Evolutionary conservation across 2,113 vertebrate species (phyloP).

Genomic region (Henicopernis longicauda): DNA sequence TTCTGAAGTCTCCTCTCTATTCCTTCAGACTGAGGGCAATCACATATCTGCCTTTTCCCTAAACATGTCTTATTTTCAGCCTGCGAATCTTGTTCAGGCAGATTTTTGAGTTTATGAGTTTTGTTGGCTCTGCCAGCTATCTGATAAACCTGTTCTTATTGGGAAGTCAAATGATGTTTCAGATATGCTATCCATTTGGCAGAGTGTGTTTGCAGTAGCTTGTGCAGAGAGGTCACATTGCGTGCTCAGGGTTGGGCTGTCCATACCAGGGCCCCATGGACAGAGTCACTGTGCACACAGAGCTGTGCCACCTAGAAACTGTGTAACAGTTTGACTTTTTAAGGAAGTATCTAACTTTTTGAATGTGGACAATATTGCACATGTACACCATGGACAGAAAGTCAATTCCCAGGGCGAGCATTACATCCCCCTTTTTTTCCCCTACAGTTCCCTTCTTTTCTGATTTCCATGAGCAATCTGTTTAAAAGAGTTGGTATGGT

Average conservation of each 20-base stretch:
- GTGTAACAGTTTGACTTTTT: not conserved
- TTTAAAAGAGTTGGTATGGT: not conserved
- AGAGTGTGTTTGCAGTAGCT: not conserved
- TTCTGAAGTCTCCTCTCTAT: not conserved
- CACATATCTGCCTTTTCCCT: not conserved
- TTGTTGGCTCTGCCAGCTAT: not conserved
- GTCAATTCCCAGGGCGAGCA: not conserved
- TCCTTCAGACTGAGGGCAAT: not conserved
- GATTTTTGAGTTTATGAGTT: not conserved
- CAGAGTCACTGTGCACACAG: too few relatives aligned
- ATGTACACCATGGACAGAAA: not conserved
- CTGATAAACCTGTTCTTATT: not conserved
- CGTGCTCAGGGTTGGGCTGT: not conserved
- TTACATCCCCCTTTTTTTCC: not conserved
- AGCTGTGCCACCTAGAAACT: not conserved
- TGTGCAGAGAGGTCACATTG: accelerated
- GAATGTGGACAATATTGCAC: too few relatives aligned
- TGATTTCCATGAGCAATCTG: not conserved
- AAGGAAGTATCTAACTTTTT: not conserved
- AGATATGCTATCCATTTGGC: not conserved
- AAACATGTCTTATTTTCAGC: not conserved
- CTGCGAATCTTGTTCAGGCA: not conserved
- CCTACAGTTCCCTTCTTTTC: not conserved
- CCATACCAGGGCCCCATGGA: not conserved
- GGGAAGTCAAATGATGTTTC: not conserved